Evolutionary conservation across 2,888 invertebrate genomes (phyloP).

Genomic region (Slavum lentiscoides): DNA sequence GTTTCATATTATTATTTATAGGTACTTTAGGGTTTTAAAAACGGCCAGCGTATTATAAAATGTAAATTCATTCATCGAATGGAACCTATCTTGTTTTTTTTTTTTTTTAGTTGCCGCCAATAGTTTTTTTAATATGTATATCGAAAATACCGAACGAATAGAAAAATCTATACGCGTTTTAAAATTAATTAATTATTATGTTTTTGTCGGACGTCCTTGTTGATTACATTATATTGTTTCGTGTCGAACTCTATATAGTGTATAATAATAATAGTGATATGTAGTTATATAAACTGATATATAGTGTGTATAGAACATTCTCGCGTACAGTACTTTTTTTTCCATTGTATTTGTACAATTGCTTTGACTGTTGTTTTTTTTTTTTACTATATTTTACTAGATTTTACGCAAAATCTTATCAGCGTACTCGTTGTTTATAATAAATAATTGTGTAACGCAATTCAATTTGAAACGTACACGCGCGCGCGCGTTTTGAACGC

Average conservation of each 20-base stretch:
- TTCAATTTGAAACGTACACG: no score
- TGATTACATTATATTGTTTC: background rate
- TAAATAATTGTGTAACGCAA: background rate
- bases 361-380: background rate
- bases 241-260: background rate
- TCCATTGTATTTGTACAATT: background rate
- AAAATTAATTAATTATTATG: background rate
- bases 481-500: no score
- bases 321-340: background rate
- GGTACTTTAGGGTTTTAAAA: no score
- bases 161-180: background rate
- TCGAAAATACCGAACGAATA: no score
- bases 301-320: background rate
- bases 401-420: background rate
- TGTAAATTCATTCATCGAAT: no score
- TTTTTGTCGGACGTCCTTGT: background rate
- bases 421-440: background rate
- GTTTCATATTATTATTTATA: no score
- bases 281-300: slow-evolving; percentile 12
- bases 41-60: no score
- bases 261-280: no score
- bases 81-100: no score
- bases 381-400: background rate
- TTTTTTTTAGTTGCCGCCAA: no score
- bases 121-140: no score